phyloP scores from a whole-genome alignment of 2,888 invertebrate genomes.

The Coronaproctus castanopsis region DNA sequence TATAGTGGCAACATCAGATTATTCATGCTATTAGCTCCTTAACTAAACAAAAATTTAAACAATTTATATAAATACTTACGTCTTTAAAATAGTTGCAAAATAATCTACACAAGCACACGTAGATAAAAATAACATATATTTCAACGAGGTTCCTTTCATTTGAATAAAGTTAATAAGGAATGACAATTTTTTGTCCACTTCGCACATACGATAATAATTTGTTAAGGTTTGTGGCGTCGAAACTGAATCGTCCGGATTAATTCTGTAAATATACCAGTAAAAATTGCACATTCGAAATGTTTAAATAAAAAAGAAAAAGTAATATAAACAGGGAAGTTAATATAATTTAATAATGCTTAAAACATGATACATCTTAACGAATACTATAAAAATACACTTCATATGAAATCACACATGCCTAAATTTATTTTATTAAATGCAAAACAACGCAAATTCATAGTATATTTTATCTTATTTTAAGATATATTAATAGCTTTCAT shows the following conservation, averaged over 20 bases:
- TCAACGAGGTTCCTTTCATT: conserved; percentile 33
- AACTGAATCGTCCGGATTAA: conserved; percentile 13
- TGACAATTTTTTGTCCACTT: conserved; percentile 60
- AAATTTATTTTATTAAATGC: no score
- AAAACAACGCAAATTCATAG: no score
- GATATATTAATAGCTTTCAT: no score
- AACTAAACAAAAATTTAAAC: no score
- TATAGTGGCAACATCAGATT: no score
- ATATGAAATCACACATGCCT: no score
- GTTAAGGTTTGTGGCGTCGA: conserved; percentile 31
- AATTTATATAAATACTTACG: conserved; percentile 24
- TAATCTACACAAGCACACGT: conserved; percentile 95
- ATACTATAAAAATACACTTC: no score
- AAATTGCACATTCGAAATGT: not conserved
- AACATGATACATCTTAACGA: not conserved
- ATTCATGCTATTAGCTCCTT: no score
- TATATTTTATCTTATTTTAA: no score
- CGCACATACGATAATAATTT: conserved; percentile 58
- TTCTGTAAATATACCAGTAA: conserved; percentile 5
- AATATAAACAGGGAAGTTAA: conserved; percentile 3
- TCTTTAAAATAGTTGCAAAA: conserved; percentile 30
- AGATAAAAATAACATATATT: conserved; percentile 72
- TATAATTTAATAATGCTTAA: not conserved
- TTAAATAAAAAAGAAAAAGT: not conserved
- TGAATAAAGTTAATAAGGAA: conserved; percentile 60